A percentile compares a stretch with the other conserved stretches of the same genome.
Conservation (phyloP, 2,888 invertebrate genomes). For the Sinotaia quadrata region DNA sequence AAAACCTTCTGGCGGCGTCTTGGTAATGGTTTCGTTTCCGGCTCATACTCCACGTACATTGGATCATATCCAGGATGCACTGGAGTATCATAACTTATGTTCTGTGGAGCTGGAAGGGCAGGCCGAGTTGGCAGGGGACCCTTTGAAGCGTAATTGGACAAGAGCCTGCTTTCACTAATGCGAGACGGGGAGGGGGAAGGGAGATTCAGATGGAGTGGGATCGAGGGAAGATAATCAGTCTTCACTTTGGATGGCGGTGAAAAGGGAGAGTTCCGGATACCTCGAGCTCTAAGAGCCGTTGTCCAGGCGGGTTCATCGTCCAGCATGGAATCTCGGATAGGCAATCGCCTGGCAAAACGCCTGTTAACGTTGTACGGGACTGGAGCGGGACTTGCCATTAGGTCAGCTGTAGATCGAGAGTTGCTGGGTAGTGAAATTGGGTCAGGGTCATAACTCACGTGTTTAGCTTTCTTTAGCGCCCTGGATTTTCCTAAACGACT, state of each 20-base stretch:
- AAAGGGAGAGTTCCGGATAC: not conserved
- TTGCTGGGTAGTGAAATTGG: not conserved
- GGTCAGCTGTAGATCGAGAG: constrained; percentile 2
- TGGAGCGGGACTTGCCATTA: constrained; percentile 19
- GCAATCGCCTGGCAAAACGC: constrained; percentile 3
- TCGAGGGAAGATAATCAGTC: not conserved
- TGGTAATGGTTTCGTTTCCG: constrained; percentile 10
- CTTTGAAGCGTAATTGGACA: not conserved
- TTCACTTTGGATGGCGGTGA: not conserved
- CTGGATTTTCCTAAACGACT: constrained; percentile 20
- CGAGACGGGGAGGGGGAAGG: not conserved
- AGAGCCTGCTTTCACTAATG: constrained; percentile 8
- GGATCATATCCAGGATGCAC: constrained; percentile 17
- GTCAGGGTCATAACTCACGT: not conserved
- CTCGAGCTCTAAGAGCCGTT: not conserved
- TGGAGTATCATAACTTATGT: not conserved
- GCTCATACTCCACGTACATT: constrained; percentile 8
- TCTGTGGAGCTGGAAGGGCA: not conserved
- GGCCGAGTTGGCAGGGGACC: not conserved
- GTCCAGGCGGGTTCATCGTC: not conserved
- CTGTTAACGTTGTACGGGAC: not conserved
- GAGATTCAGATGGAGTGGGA: not conserved
- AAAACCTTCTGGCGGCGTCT: constrained; percentile 43
- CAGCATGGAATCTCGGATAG: constrained; percentile 5
- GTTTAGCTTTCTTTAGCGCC: not conserved